phyloP scores from a whole-genome alignment of 1,140 invertebrate genomes.

The Musca vetustissima region DNA sequence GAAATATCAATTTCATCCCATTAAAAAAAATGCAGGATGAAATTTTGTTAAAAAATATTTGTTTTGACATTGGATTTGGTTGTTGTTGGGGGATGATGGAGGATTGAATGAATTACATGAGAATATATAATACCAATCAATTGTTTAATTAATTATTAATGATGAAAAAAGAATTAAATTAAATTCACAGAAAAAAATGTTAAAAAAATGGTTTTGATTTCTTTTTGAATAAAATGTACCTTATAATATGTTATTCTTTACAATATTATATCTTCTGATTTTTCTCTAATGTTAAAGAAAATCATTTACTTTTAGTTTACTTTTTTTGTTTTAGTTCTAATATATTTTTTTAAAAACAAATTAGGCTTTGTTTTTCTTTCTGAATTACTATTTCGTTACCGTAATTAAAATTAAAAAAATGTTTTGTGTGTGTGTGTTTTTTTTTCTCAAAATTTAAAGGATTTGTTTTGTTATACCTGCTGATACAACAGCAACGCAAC shows the following conservation, averaged over 20 bases:
- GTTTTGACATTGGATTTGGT: slow-evolving; percentile 7
- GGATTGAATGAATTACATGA: no score
- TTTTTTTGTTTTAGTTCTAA: no score
- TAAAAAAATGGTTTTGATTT: no score
- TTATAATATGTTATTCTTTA: no score
- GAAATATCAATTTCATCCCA: background rate
- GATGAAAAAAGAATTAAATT: no score
- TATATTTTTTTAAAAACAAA: slow-evolving; percentile 7
- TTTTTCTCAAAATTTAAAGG: slow-evolving; percentile 13
- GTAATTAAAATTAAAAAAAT: slow-evolving; percentile 18
- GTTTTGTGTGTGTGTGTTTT: background rate
- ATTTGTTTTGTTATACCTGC: slow-evolving; percentile 19
- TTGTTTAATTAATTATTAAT: no score
- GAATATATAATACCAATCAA: background rate
- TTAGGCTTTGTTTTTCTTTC: background rate
- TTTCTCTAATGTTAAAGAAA: no score
- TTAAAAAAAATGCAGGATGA: background rate
- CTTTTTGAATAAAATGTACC: no score
- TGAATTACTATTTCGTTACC: background rate
- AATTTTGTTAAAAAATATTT: slow-evolving; percentile 14
- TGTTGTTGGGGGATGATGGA: no score
- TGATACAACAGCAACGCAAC: slow-evolving; percentile 12
- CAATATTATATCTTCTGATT: no score
- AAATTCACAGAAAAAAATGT: background rate
- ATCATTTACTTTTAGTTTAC: no score